Percentiles rank a stretch among this genome's conserved stretches.
phyloP scores from a whole-genome alignment of 2,888 invertebrate genomes.

The Apamea epomidion region DNA sequence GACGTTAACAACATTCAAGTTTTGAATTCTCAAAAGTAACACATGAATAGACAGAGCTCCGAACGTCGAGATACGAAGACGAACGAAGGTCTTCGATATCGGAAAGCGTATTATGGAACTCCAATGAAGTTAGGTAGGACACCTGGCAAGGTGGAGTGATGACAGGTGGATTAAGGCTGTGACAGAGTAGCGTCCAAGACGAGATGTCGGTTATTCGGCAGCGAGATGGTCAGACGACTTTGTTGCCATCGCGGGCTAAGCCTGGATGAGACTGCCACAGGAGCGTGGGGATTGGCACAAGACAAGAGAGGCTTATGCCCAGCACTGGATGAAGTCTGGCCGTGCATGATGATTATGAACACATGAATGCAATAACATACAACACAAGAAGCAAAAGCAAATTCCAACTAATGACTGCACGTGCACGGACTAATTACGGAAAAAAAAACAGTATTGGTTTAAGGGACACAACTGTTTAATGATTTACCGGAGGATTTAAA shows the following conservation, averaged over 20 bases:
- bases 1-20: neutral
- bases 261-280: neutral
- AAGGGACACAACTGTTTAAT: too few species aligned
- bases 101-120: neutral
- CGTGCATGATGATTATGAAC: neutral
- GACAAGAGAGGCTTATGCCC: neutral
- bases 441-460: too few species aligned
- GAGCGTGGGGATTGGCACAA: neutral
- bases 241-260: neutral
- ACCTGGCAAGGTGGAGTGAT: neutral
- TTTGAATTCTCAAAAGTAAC: neutral
- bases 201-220: neutral
- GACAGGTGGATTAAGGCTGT: neutral
- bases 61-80: neutral
- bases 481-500: too few species aligned
- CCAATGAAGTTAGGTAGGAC: neutral
- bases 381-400: too few species aligned
- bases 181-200: neutral
- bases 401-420: too few species aligned
- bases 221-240: neutral
- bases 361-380: too few species aligned
- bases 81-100: neutral
- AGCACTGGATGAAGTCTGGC: too few species aligned
- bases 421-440: too few species aligned
- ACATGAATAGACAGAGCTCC: neutral